Percentiles rank a stretch among this genome's conserved stretches.
These are phyloP conservation scores for Criorhina ranunculi DNA, from an alignment of 2,888 invertebrate genomes.

Conservation along the genomic window DNA sequence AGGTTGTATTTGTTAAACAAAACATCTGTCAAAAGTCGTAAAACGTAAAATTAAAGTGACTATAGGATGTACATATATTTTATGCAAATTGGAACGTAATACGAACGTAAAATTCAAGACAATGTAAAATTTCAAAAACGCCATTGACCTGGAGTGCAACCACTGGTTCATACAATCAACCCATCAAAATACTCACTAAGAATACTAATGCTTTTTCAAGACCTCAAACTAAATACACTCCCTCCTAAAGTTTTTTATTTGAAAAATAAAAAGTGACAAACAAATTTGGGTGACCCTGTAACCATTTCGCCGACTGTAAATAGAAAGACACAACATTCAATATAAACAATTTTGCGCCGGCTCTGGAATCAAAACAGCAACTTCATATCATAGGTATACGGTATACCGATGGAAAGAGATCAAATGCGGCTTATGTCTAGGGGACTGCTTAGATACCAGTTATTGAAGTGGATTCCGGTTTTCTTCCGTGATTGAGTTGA, in stretches of 20 bases:
- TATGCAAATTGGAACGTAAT: background rate
- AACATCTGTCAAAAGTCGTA: too few species aligned
- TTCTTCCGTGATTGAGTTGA: constrained; percentile 48
- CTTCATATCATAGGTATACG: background rate
- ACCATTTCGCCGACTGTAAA: background rate
- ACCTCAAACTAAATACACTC: constrained; percentile 4
- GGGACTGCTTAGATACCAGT: constrained; percentile 38
- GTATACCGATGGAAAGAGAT: background rate
- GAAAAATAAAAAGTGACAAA: background rate
- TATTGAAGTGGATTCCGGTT: constrained; percentile 54
- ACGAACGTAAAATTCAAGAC: background rate
- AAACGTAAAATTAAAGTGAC: too few species aligned
- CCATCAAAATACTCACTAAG: background rate
- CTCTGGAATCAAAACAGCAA: background rate
- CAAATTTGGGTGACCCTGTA: constrained; percentile 9
- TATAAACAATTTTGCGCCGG: background rate
- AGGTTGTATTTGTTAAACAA: too few species aligned
- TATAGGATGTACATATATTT: too few species aligned
- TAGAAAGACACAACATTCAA: background rate
- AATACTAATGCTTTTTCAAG: constrained; percentile 31
- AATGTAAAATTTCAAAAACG: background rate
- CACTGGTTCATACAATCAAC: constrained; percentile 10
- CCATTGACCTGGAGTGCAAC: constrained; percentile 46
- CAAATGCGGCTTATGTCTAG: background rate
- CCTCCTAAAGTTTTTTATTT: background rate